These are phyloP conservation scores for Acanthis flammea DNA, from an alignment of 2,797 vertebrate genomes.

Conservation along the genomic window DNA sequence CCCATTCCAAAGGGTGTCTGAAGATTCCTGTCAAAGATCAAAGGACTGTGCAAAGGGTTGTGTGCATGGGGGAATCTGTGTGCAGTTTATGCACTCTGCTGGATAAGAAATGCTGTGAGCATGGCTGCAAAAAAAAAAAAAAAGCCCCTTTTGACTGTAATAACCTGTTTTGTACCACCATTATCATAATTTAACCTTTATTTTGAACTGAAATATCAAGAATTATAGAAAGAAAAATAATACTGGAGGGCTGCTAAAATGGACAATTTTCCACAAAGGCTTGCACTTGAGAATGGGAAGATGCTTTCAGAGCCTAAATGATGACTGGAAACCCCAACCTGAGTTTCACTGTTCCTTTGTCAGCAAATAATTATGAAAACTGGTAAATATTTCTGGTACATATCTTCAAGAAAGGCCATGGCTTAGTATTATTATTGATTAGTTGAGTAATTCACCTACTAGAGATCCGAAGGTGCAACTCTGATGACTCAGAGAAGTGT, in stretches of 20 bases:
- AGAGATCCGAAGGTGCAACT: not conserved
- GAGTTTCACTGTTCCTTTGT: not conserved
- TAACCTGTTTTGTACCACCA: not conserved
- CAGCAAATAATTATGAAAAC: not conserved
- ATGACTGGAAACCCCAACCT: not conserved
- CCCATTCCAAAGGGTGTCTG: constrained; percentile 1
- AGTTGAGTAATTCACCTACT: not conserved
- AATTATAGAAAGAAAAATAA: not conserved
- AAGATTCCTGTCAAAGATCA: constrained; percentile 34
- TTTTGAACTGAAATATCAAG: not conserved
- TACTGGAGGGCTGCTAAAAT: not conserved
- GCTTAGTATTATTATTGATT: not conserved
- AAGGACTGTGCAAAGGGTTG: not conserved
- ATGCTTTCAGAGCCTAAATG: not conserved
- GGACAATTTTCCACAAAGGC: not conserved
- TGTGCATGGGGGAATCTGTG: not conserved
- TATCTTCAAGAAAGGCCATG: not conserved
- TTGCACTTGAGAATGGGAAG: not conserved
- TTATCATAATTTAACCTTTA: not conserved
- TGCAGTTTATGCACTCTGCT: constrained; percentile 10
- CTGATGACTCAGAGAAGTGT: not conserved
- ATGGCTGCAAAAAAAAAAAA: not conserved
- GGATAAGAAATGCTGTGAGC: not conserved
- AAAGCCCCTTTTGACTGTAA: not conserved
- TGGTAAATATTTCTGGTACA: not conserved